Evolutionary conservation across 2,888 invertebrate genomes (phyloP).

Genomic region (Brenthis ino): DNA sequence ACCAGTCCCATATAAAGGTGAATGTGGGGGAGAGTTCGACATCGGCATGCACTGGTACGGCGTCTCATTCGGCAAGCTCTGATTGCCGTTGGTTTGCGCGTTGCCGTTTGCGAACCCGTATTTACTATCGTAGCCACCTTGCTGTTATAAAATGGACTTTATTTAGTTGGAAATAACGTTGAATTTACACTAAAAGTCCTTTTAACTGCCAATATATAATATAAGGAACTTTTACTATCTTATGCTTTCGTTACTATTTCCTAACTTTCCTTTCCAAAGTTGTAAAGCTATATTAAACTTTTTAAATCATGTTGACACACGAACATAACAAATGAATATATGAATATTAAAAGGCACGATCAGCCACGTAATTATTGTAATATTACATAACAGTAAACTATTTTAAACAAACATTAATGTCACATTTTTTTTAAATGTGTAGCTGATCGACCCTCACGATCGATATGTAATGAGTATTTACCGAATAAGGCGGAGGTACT

Average conservation of each 20-base stretch:
- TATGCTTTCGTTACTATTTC: no score
- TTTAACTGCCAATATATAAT: no score
- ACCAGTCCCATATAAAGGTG: constrained; percentile 82
- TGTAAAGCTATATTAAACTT: no score
- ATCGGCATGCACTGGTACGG: constrained; percentile 69
- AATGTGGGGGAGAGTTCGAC: constrained; percentile 76
- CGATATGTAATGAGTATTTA: constrained; percentile 65
- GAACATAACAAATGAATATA: constrained; percentile 1
- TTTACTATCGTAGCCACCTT: constrained; percentile 83
- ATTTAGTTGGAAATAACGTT: background rate
- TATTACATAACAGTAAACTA: no score
- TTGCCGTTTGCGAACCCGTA: constrained; percentile 83
- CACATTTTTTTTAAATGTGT: background rate
- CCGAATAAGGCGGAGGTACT: constrained; percentile 93
- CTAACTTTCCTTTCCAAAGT: no score
- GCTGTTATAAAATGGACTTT: constrained; percentile 49
- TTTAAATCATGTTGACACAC: background rate
- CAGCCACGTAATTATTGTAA: background rate
- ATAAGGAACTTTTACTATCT: no score
- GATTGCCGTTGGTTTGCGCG: constrained; percentile 57
- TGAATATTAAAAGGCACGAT: constrained; percentile 11
- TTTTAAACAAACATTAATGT: no score
- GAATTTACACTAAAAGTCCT: no score
- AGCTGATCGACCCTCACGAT: constrained; percentile 6
- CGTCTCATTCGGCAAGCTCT: constrained; percentile 61